Evolutionary conservation across 2,113 vertebrate species (phyloP), one percentile per base, ranked within the genome.

Genomic region (Pelecanoides urinatrix): DNA sequence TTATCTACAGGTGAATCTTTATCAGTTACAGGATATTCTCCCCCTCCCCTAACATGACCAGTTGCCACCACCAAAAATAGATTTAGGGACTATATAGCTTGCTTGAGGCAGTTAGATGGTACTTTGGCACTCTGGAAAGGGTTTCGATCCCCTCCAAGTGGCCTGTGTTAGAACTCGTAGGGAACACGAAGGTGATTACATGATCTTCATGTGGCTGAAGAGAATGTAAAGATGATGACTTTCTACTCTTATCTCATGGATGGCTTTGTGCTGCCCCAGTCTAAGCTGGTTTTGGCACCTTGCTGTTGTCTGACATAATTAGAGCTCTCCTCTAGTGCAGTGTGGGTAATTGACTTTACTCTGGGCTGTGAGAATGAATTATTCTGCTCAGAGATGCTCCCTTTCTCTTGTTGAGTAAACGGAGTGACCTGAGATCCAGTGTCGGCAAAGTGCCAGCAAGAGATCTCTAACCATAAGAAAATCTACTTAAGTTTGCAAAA

Each of bases 261-360:
- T 45, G 13, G 40, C 34, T 70, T 20, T 40, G 11, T 36, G 16
- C 36, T 65, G 20, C 38, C 30, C 21, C 17, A 27, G 16, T 23
- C 25, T 78, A 18, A 53, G n/a, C 21, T 72, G 52, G 3, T 27
- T 92, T 83, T 83, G 38, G 25, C 21, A 72, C 29, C 19, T 66
- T 66, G 45, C 26, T 47, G 1, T 23, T 71, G 9, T 52, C 50
- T 65, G 23, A 52, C 4, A 4, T 49, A 32, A 32, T 4, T 16
- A 13, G 32, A 75, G 34, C 15, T 47, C 17, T 65, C 10, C 42
- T 76, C 13, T 53, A n/a, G 11, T 40, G 21, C 0, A 0, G 3
- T 53, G 72, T 27, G 25, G 29, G 8, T 36, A 13, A 32, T 11
- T 36, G 52, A 10, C 36, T 68, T 49, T 44, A 18, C 30, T 52